phyloP scores from a whole-genome alignment of 2,797 vertebrate species.

The Nasua narica region DNA sequence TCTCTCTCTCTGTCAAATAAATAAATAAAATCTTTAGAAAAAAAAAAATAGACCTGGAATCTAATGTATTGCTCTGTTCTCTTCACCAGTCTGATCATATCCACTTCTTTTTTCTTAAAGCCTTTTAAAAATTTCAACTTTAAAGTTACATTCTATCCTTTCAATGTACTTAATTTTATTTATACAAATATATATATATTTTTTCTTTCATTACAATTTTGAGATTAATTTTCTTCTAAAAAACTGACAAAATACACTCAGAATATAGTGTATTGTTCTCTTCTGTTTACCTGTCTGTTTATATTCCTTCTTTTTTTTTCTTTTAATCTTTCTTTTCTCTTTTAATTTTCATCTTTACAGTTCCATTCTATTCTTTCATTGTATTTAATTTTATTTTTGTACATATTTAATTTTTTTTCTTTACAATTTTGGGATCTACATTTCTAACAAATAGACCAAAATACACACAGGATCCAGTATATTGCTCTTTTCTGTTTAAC shows the following conservation, averaged over 20 bases:
- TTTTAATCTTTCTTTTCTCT: neutral
- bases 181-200: too few species aligned
- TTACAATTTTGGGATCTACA: neutral
- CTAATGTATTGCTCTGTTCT: too few species aligned
- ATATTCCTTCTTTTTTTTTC: neutral
- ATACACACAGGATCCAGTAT: neutral
- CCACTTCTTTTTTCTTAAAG: neutral
- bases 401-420: neutral
- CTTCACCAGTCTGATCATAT: too few species aligned
- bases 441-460: neutral
- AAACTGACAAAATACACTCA: neutral
- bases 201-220: neutral
- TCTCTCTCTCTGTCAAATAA: too few species aligned
- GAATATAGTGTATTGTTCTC: neutral
- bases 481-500: neutral
- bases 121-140: neutral
- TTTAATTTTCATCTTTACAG: neutral
- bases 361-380: neutral
- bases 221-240: neutral
- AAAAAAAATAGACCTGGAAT: too few species aligned
- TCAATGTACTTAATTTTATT: neutral
- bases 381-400: neutral
- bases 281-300: neutral
- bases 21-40: too few species aligned
- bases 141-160: neutral